Evolutionary conservation across 2,888 invertebrate species (phyloP).

Genomic region (Plemyria rubiginata): DNA sequence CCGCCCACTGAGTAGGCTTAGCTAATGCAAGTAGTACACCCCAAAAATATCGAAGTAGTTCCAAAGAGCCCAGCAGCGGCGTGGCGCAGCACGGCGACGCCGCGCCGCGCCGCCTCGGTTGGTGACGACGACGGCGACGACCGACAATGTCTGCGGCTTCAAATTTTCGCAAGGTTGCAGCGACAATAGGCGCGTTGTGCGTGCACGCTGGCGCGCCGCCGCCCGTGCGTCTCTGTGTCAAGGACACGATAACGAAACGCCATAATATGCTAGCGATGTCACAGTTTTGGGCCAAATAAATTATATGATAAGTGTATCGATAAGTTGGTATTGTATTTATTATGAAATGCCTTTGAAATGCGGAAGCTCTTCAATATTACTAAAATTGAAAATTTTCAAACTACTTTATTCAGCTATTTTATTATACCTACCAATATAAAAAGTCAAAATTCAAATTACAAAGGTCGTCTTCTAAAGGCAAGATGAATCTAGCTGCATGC

Average conservation of each 20-base stretch:
- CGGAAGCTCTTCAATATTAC: no score
- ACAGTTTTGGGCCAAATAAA: slow-evolving; percentile 49
- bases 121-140: slow-evolving; percentile 46
- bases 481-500: no score
- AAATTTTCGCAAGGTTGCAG: slow-evolving; percentile 82
- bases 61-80: no score
- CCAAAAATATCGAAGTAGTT: no score
- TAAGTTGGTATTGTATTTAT: background rate
- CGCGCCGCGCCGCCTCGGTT: slow-evolving; percentile 23
- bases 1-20: background rate
- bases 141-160: slow-evolving; percentile 44
- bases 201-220: slow-evolving; percentile 71
- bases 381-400: no score
- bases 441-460: no score
- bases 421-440: no score
- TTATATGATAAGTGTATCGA: background rate
- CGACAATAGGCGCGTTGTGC: slow-evolving; percentile 80
- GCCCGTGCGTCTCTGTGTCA: slow-evolving; percentile 74
- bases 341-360: no score
- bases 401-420: no score
- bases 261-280: slow-evolving; percentile 61
- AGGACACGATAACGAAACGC: slow-evolving; percentile 80
- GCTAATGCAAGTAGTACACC: background rate
- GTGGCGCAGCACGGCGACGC: no score
- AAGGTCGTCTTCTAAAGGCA: no score